These are phyloP conservation scores for Apis mellifera DNA, from an alignment of 1,140 invertebrate genomes.

Conservation along the genomic window DNA sequence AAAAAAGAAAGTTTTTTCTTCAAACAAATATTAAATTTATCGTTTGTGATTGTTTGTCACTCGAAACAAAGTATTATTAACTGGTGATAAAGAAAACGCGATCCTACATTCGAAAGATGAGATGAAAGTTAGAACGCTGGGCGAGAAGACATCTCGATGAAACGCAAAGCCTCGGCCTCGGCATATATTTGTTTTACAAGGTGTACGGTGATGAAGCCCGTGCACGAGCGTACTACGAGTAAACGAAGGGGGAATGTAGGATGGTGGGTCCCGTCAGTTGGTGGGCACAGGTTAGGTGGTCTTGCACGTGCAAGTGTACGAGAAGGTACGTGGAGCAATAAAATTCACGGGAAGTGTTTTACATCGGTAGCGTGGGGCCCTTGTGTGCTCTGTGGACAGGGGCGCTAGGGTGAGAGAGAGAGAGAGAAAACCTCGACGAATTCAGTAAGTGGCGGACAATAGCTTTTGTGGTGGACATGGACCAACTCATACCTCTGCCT, in stretches of 20 bases:
- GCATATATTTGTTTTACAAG: slow-evolving; percentile 14
- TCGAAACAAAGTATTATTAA: no score
- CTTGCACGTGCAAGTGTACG: slow-evolving; percentile 46
- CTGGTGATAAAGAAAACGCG: neutral
- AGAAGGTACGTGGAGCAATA: slow-evolving; percentile 70
- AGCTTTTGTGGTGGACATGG: slow-evolving; percentile 78
- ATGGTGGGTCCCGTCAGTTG: slow-evolving; percentile 40
- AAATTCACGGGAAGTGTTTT: slow-evolving; percentile 80
- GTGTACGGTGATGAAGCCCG: slow-evolving; percentile 22
- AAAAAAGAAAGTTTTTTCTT: no score
- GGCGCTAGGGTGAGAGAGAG: slow-evolving; percentile 56
- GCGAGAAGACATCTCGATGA: slow-evolving; percentile 3
- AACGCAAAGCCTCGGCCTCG: neutral
- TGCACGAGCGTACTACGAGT: slow-evolving; percentile 52
- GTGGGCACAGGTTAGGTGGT: slow-evolving; percentile 47
- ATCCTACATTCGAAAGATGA: neutral
- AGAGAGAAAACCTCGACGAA: slow-evolving; percentile 69
- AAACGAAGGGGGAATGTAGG: slow-evolving; percentile 33
- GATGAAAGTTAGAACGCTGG: neutral
- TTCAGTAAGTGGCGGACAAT: slow-evolving; percentile 81
- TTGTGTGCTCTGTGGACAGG: slow-evolving; percentile 41
- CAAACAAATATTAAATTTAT: no score
- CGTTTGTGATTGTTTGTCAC: no score
- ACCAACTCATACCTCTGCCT: slow-evolving; percentile 56
- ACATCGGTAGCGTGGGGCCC: slow-evolving; percentile 65